These are phyloP conservation scores for Albula glossodonta DNA, from an alignment of 2,113 vertebrate genomes.

Conservation along the genomic window DNA sequence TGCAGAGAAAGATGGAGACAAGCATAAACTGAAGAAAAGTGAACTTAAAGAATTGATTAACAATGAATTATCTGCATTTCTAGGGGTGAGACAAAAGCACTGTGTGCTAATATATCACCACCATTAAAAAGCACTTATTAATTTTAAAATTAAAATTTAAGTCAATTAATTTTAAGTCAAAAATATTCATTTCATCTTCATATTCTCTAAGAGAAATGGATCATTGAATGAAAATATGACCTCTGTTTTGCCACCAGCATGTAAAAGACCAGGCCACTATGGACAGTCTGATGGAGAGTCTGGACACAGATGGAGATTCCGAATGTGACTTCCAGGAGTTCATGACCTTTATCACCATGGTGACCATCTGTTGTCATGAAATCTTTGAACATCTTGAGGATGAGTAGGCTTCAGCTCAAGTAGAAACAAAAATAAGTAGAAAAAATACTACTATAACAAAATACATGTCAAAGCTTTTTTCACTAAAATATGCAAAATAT, in stretches of 20 bases:
- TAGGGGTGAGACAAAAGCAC: constrained; percentile 64
- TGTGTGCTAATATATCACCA: neutral
- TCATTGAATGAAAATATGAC: neutral
- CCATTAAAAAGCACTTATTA: neutral
- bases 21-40: constrained; percentile 82
- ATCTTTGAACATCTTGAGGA: constrained; percentile 78
- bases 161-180: no score
- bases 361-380: constrained; percentile 81
- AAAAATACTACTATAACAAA: constrained; percentile 12
- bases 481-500: no score
- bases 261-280: constrained; percentile 81
- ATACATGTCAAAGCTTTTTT: neutral
- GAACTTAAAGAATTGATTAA: constrained; percentile 83
- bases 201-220: no score
- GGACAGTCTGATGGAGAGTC: constrained; percentile 82
- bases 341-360: constrained; percentile 78
- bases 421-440: neutral
- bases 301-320: constrained; percentile 77
- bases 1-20: constrained; percentile 78
- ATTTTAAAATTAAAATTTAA: neutral
- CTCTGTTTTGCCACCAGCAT: constrained; percentile 62
- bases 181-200: no score
- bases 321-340: constrained; percentile 88
- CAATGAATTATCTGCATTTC: constrained; percentile 72
- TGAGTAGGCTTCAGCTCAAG: constrained; percentile 43